A percentile compares a stretch with the other conserved stretches of the same genome.
phyloP scores from a whole-genome alignment of 2,113 vertebrate genomes.

The Pseudois nayaur region DNA sequence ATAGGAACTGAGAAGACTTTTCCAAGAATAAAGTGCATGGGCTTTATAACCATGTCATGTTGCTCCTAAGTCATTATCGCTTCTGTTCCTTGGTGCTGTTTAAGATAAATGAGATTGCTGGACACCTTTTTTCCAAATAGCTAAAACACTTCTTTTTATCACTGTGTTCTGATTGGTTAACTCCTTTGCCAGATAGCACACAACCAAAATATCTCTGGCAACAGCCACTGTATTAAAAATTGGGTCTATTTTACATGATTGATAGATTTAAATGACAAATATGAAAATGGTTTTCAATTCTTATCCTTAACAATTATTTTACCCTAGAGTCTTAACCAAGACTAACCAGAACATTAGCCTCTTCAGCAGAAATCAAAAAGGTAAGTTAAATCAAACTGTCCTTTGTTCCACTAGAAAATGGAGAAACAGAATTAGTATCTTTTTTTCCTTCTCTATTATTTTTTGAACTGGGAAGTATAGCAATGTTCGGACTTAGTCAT shows the following conservation, averaged over 20 bases:
- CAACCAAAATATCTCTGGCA: not conserved
- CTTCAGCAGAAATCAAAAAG: not conserved
- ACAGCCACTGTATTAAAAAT: not conserved
- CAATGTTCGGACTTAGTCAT: not conserved
- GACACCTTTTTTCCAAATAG: slow-evolving; percentile 10
- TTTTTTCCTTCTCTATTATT: not conserved
- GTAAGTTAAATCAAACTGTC: not conserved
- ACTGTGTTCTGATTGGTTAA: not conserved
- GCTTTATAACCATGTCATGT: not conserved
- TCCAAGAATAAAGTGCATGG: not conserved
- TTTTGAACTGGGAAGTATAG: not conserved
- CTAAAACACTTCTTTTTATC: slow-evolving; percentile 28
- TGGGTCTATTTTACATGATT: not conserved
- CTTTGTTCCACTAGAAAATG: not conserved
- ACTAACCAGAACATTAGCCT: slow-evolving; percentile 6
- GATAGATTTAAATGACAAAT: slow-evolving; percentile 31
- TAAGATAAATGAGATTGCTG: not conserved
- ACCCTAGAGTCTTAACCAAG: not conserved
- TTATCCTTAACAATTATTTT: slow-evolving; percentile 23
- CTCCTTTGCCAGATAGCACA: slow-evolving; percentile 16
- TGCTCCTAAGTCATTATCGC: not conserved
- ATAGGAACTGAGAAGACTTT: not conserved
- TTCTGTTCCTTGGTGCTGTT: not conserved
- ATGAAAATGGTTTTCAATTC: not conserved
- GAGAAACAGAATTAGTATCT: not conserved